Evolutionary conservation across 2,113 vertebrate species (phyloP).

Genomic region (Pollachius pollachius): DNA sequence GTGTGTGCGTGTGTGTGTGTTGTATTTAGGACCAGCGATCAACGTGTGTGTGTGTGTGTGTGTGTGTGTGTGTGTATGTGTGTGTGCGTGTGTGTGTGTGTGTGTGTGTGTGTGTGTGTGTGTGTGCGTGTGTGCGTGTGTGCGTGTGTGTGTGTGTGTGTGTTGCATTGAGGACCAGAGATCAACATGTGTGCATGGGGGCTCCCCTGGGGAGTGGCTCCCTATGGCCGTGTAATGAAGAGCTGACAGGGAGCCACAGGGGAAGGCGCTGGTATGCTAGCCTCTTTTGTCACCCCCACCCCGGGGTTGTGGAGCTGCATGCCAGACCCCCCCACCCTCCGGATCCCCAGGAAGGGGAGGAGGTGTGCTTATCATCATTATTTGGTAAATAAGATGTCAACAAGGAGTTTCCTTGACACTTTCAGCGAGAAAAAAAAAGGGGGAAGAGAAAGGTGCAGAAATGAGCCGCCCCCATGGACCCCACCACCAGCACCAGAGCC

Average conservation of each 20-base stretch:
- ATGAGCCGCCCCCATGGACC: slow-evolving; percentile 53
- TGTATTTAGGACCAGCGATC: no score
- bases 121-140: no score
- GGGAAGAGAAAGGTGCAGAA: slow-evolving; percentile 67
- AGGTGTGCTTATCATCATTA: slow-evolving; percentile 69
- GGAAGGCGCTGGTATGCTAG: slow-evolving; percentile 32
- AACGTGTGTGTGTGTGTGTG: no score
- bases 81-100: no score
- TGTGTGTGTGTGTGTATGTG: no score
- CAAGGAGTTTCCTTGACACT: slow-evolving; percentile 74
- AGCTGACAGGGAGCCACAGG: slow-evolving; percentile 28
- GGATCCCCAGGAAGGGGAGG: slow-evolving; percentile 56
- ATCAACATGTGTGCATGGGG: no score
- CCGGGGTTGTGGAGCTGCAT: slow-evolving; percentile 35
- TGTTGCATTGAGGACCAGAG: no score
- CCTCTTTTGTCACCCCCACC: slow-evolving; percentile 34
- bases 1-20: no score
- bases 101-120: no score
- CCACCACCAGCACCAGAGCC: no score
- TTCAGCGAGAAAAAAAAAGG: slow-evolving; percentile 50
- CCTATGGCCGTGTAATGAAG: slow-evolving; percentile 4
- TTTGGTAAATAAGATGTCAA: slow-evolving; percentile 77
- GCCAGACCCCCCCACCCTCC: slow-evolving; percentile 24
- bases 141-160: no score
- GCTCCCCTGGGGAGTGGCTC: no score